Evolutionary conservation across 2,113 vertebrate species (phyloP).

Genomic region (Hepsetus odoe): DNA sequence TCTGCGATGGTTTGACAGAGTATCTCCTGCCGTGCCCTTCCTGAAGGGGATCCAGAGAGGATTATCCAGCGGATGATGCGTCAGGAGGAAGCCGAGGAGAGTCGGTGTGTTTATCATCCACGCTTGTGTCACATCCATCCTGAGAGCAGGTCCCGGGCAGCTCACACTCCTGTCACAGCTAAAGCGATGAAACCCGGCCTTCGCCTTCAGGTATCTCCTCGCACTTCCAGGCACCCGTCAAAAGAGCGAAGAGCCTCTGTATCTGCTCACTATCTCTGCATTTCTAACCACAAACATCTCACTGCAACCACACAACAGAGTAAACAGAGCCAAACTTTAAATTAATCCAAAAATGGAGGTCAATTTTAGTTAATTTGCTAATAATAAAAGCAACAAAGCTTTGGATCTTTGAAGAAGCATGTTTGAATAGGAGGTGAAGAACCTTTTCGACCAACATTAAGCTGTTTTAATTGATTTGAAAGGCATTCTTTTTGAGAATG

Average conservation of each 20-base stretch:
- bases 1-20: slow-evolving; percentile 65
- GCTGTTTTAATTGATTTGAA: no score
- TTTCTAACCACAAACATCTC: background rate
- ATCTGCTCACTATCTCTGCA: background rate
- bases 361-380: no score
- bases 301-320: no score
- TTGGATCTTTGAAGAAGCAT: no score
- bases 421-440: no score
- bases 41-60: slow-evolving; percentile 66
- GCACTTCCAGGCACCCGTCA: background rate
- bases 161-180: slow-evolving; percentile 58
- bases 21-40: slow-evolving; percentile 55
- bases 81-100: slow-evolving; percentile 58
- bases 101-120: slow-evolving; percentile 67
- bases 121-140: slow-evolving; percentile 66
- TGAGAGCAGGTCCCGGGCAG: slow-evolving; percentile 50
- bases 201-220: slow-evolving; percentile 67
- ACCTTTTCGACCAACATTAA: no score
- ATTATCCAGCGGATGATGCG: slow-evolving; percentile 68
- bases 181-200: slow-evolving; percentile 67
- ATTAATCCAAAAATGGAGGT: no score
- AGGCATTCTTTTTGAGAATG: no score
- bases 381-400: no score
- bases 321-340: no score
- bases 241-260: no score